Conservation (phyloP, 2,113 vertebrate species). For the Castor canadensis region DNA sequence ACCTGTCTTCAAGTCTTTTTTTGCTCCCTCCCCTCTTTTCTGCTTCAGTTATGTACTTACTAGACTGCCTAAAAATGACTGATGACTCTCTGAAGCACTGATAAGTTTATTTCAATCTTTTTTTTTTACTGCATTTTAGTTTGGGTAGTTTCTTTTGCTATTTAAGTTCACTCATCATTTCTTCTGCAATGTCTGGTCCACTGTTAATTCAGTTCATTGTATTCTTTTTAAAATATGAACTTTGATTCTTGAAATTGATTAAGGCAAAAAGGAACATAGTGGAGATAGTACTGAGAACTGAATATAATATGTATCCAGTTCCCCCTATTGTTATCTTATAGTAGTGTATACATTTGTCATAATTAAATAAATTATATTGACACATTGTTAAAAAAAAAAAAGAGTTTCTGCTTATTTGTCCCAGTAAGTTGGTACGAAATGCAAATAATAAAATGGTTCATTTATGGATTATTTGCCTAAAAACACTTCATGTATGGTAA, state of each 20-base stretch:
- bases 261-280: background rate
- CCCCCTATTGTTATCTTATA: background rate
- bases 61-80: too few relatives aligned
- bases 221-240: background rate
- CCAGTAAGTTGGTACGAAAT: background rate
- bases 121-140: too few relatives aligned
- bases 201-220: background rate
- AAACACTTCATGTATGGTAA: background rate
- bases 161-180: too few relatives aligned
- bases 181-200: background rate
- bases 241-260: background rate
- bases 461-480: background rate
- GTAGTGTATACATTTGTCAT: background rate
- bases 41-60: too few relatives aligned
- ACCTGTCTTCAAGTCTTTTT: too few relatives aligned
- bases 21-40: too few relatives aligned
- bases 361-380: background rate
- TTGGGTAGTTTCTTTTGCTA: too few relatives aligned
- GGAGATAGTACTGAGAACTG: background rate
- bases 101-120: too few relatives aligned
- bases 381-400: too few relatives aligned
- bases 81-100: too few relatives aligned
- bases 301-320: background rate
- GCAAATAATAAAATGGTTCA: background rate
- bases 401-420: too few relatives aligned